Conservation (phyloP, 2,797 vertebrate species). For the Otolemur crassicaudatus region DNA sequence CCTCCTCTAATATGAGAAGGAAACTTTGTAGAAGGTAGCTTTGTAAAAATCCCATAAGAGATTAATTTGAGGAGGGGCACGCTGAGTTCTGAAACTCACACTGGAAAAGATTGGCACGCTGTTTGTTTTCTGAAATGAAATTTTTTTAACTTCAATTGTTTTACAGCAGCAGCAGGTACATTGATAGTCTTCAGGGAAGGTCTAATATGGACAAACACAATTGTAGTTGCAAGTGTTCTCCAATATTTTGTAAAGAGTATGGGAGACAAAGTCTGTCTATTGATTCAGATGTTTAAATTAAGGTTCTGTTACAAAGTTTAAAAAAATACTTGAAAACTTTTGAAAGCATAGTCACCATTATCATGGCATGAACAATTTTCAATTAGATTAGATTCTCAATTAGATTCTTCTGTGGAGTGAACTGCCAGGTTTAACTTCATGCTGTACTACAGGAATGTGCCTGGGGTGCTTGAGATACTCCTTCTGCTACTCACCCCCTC, state of each 20-base stretch:
- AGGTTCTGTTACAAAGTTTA: conserved; percentile 30
- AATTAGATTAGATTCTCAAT: neutral
- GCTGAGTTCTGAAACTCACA: conserved; percentile 54
- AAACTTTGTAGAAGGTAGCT: neutral
- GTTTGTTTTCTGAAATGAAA: conserved; percentile 74
- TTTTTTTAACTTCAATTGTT: conserved; percentile 72
- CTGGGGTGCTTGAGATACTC: neutral
- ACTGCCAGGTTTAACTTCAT: neutral
- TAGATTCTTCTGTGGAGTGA: neutral
- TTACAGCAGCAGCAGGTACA: conserved; percentile 66
- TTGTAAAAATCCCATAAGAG: conserved; percentile 19
- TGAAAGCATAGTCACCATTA: conserved; percentile 21
- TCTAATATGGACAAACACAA: conserved; percentile 59
- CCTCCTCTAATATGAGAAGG: neutral
- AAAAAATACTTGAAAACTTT: conserved; percentile 50
- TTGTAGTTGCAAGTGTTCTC: conserved; percentile 49
- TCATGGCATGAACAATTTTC: conserved; percentile 32
- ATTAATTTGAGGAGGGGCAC: conserved; percentile 32
- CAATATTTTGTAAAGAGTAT: conserved; percentile 7
- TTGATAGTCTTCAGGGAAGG: conserved; percentile 61
- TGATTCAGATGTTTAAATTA: conserved; percentile 57
- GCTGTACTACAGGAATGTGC: neutral
- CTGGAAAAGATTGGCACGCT: conserved; percentile 15
- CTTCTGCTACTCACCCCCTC: accelerated
- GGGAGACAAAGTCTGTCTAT: conserved; percentile 47